phyloP scores from a whole-genome alignment of 2,888 invertebrate genomes.

The Dilophus febrilis region DNA sequence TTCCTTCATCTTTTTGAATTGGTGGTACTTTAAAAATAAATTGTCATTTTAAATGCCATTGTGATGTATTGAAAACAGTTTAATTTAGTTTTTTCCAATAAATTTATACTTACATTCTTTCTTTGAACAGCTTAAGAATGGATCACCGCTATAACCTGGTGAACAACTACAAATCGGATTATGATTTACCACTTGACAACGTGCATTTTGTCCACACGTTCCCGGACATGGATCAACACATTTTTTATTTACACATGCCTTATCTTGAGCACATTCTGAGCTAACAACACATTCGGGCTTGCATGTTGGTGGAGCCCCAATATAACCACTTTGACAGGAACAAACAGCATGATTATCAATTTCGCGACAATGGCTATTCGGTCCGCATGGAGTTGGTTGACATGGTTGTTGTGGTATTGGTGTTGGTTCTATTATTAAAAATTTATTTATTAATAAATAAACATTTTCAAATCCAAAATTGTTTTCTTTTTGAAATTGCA shows the following conservation, averaged over 20 bases:
- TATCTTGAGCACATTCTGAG: slow-evolving; percentile 46
- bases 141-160: slow-evolving; percentile 44
- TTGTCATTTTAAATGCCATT: not conserved
- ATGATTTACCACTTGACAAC: slow-evolving; percentile 49
- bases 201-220: slow-evolving; percentile 44
- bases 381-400: slow-evolving; percentile 47
- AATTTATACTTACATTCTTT: slow-evolving; percentile 9
- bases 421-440: not conserved
- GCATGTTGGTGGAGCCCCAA: slow-evolving; percentile 46
- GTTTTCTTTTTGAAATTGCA: not conserved
- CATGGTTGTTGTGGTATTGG: slow-evolving; percentile 20
- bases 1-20: slow-evolving; percentile 25
- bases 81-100: no score
- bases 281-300: slow-evolving; percentile 49
- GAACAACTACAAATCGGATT: slow-evolving; percentile 50
- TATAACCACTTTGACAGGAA: slow-evolving; percentile 40
- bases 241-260: slow-evolving; percentile 42
- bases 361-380: slow-evolving; percentile 45
- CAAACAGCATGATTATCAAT: slow-evolving; percentile 44
- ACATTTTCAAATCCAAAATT: no score
- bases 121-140: slow-evolving; percentile 36
- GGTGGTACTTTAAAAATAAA: not conserved
- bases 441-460: not conserved
- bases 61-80: not conserved
- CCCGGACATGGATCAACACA: slow-evolving; percentile 49